Base-by-base conservation (phyloP, 2,888 invertebrate genomes). In the Cataglyphis livida region DNA sequence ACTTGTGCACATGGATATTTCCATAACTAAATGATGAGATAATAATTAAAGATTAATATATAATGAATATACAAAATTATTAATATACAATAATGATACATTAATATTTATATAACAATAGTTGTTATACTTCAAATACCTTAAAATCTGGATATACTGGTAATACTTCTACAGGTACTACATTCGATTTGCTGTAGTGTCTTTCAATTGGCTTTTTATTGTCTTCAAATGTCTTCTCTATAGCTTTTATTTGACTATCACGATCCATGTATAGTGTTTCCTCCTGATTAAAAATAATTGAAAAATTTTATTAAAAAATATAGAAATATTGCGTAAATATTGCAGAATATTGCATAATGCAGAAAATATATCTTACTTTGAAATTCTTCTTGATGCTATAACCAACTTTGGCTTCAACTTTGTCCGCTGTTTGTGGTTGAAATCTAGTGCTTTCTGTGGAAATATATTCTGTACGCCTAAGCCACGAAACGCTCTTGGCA, bases 321-420 rank as follows among this genome's bases (percentile, higher is more conserved):
- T 10, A 25, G 3, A 18, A 64, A 44, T 28, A 64, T 51, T 15
- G 32, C 4, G 6, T 28, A 28, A 32, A 35, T 4, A 41, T 51
- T 25, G 12, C 12, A 7, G 21, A 32, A 35, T 4, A 41, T 51
- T 25, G 12, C 12, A 7, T 21, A 44, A 54, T 79, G 21, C 1
- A 6, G 4, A 64, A 35, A 2, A 25, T 12, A 9, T 70, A 9
- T 68, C 71, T 87, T 90, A 95, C 95, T 93, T 96, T 96, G 91
- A 98, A 96, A 93, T 97, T 97, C 95, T 99, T 99, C 95, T 99
- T 99, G 90, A 99, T 98, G 95, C 98, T 99, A 95, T 98, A 99
- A 93, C 99, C 99, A 81, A 99, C 99, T 96, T 99, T 99, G 0
- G 99, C 99, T 96, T 99, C 99, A 93, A 99, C 98, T 96, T 99